Evolutionary conservation across 2,888 invertebrate genomes (phyloP).

Genomic region (Listrodromus nycthemerus): DNA sequence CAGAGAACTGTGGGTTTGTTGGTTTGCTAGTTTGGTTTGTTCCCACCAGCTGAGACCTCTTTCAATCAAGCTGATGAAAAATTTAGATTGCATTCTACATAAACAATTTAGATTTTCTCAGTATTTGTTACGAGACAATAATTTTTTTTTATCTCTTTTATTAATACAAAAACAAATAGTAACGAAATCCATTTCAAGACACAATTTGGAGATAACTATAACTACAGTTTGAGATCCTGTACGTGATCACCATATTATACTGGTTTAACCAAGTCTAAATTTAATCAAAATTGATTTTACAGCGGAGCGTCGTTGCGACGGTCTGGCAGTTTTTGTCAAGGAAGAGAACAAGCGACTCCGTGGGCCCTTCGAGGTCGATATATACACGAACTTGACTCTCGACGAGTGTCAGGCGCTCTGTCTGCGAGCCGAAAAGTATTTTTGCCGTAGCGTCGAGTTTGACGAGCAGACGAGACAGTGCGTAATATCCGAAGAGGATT

Average conservation of each 20-base stretch:
- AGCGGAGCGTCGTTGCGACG: constrained; percentile 95
- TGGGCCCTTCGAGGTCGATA: constrained; percentile 95
- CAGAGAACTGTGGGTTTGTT: not conserved
- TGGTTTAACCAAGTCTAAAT: not conserved
- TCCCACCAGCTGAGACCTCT: no score
- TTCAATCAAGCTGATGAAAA: no score
- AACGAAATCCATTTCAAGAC: no score
- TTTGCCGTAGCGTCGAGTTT: constrained; percentile 95
- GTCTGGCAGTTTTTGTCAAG: constrained; percentile 94
- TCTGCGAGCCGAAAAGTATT: constrained; percentile 94
- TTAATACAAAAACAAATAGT: no score
- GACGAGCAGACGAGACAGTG: constrained; percentile 95
- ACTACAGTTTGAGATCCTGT: no score
- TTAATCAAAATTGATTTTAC: constrained; percentile 11
- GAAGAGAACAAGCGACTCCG: constrained; percentile 95
- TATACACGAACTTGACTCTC: constrained; percentile 93
- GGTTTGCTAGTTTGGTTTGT: not conserved
- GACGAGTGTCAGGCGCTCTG: constrained; percentile 96
- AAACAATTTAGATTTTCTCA: no score
- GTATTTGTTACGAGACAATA: no score
- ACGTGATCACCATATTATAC: no score
- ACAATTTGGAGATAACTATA: no score
- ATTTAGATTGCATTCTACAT: no score
- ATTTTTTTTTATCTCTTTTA: no score
- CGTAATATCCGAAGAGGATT: constrained; percentile 96